phyloP scores from a whole-genome alignment of 2,888 invertebrate genomes.

The Leptinotarsa haldemani region DNA sequence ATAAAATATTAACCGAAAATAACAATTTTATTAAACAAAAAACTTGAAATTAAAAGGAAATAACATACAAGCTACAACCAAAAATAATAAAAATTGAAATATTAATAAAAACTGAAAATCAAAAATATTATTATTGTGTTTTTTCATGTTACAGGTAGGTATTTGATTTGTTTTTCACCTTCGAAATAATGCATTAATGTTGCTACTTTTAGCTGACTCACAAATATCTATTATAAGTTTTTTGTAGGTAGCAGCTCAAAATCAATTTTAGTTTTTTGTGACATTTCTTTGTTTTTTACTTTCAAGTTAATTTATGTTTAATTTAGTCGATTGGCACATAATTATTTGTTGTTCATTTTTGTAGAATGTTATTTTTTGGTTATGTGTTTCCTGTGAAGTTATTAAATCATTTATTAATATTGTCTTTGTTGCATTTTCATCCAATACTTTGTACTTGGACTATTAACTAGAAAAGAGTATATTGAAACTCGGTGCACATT shows the following conservation, averaged over 20 bases:
- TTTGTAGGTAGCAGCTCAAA: background rate
- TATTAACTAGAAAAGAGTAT: background rate
- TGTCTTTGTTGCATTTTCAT: background rate
- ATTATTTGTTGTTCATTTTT: background rate
- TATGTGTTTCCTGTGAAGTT: background rate
- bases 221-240: background rate
- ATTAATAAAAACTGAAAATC: too few relatives aligned
- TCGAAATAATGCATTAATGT: background rate
- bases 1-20: too few relatives aligned
- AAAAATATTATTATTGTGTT: too few relatives aligned
- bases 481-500: background rate
- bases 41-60: too few relatives aligned
- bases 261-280: background rate
- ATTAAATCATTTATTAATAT: background rate
- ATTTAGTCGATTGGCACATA: background rate
- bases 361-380: background rate
- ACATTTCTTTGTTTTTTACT: background rate
- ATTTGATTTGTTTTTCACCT: conserved; percentile 5
- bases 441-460: background rate
- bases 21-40: too few relatives aligned
- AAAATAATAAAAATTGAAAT: too few relatives aligned
- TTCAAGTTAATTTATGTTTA: background rate
- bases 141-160: conserved; percentile 6
- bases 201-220: background rate
- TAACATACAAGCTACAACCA: too few relatives aligned